phyloP scores from a whole-genome alignment of 2,888 invertebrate species.

The Harmothoe impar region DNA sequence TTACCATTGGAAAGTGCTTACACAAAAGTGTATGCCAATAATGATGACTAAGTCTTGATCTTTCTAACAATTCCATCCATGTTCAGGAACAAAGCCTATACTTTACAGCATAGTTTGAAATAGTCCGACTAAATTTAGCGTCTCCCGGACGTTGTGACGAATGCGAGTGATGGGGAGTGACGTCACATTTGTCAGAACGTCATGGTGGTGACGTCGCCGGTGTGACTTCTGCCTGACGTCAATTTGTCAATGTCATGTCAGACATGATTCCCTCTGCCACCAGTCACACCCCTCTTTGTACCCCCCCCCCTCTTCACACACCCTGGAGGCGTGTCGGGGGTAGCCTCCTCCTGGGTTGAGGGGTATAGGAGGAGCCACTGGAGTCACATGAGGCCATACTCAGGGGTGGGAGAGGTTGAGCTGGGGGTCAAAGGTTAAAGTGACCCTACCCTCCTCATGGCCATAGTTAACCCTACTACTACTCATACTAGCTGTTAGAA shows the following conservation, averaged over 20 bases:
- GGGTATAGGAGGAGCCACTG: conserved; percentile 20
- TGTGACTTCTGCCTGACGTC: background rate
- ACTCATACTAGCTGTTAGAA: too few relatives aligned
- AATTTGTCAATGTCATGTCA: conserved; percentile 31
- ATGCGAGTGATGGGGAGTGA: background rate
- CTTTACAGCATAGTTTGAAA: too few relatives aligned
- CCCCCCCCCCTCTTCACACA: background rate
- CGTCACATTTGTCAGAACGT: conserved; percentile 30
- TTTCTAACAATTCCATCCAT: too few relatives aligned
- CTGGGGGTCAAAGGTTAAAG: conserved; percentile 21
- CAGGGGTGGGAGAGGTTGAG: background rate
- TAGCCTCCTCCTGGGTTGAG: background rate
- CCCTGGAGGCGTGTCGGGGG: background rate
- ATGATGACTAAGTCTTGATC: too few relatives aligned
- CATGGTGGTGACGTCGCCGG: background rate
- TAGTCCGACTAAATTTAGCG: too few relatives aligned
- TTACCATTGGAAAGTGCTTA: too few relatives aligned
- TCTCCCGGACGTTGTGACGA: background rate
- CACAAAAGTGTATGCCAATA: too few relatives aligned
- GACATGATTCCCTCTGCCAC: background rate
- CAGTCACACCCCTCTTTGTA: background rate
- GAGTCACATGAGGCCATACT: conserved; percentile 26
- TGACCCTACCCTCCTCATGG: background rate
- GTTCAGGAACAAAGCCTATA: too few relatives aligned
- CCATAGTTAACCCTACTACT: too few relatives aligned